phyloP scores from a whole-genome alignment of 2,113 vertebrate genomes.

The Lepisosteus oculatus region DNA sequence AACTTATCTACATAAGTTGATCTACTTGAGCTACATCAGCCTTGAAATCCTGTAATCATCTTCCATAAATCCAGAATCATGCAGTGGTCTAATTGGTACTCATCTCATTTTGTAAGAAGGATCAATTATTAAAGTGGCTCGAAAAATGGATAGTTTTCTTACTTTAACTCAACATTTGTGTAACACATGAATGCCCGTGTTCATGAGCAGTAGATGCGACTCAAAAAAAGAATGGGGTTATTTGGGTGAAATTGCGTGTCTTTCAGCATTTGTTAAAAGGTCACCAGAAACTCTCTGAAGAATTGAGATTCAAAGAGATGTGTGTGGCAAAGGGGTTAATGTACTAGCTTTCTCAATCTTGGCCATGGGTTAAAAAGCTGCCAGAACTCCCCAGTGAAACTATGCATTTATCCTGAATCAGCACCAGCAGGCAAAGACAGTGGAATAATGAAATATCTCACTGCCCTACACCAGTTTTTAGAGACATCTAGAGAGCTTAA shows the following conservation, averaged over 20 bases:
- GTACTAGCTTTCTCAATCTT: slow-evolving; percentile 20
- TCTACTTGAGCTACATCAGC: too few relatives aligned
- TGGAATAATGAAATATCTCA: slow-evolving; percentile 29
- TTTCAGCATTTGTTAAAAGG: slow-evolving; percentile 44
- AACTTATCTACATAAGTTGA: too few relatives aligned
- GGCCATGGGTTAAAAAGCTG: slow-evolving; percentile 12
- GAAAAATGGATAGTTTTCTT: slow-evolving; percentile 30
- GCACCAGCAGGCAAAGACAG: slow-evolving; percentile 19
- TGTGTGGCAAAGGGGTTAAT: slow-evolving; percentile 22
- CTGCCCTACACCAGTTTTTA: slow-evolving; percentile 24
- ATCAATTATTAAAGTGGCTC: too few relatives aligned
- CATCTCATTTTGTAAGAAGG: too few relatives aligned
- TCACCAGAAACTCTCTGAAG: slow-evolving; percentile 23
- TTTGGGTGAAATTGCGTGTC: slow-evolving; percentile 36
- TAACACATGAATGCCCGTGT: slow-evolving; percentile 41
- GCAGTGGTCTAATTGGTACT: slow-evolving; percentile 13
- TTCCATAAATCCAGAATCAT: too few relatives aligned
- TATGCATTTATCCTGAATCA: slow-evolving; percentile 21
- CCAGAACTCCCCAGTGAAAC: slow-evolving; percentile 4
- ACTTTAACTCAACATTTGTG: slow-evolving; percentile 47
- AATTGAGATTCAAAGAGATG: slow-evolving; percentile 21
- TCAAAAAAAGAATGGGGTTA: slow-evolving; percentile 54
- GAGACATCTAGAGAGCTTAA: slow-evolving; percentile 36
- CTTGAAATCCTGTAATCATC: too few relatives aligned
- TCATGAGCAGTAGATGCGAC: slow-evolving; percentile 43